Evolutionary conservation across 2,888 invertebrate genomes (phyloP).

Genomic region (Trachelus tabidus): DNA sequence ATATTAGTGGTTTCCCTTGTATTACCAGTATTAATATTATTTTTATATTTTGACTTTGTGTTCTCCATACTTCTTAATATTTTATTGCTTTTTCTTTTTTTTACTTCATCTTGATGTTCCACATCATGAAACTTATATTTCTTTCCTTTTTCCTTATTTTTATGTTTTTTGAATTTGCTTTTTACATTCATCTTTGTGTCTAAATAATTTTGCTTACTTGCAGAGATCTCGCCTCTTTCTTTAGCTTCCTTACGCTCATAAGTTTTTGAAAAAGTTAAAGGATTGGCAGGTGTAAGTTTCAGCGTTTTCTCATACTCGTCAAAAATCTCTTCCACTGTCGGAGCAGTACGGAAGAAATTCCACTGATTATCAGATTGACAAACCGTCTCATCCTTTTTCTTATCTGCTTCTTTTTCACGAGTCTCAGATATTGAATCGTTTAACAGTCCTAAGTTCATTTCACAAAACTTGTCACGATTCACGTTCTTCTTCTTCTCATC

Average conservation of each 20-base stretch:
- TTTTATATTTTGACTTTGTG: background rate
- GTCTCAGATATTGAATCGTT: conserved; percentile 22
- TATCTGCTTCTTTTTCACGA: background rate
- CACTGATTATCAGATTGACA: conserved; percentile 31
- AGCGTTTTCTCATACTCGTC: conserved; percentile 34
- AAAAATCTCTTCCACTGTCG: conserved; percentile 23
- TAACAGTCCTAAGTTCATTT: background rate
- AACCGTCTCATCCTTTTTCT: background rate
- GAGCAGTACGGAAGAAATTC: conserved; percentile 37
- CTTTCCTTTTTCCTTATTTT: background rate
- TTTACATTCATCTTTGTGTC: background rate
- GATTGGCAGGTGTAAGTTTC: conserved; percentile 26
- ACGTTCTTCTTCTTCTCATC: conserved; percentile 2
- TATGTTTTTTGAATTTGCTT: background rate
- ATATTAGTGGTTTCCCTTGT: background rate
- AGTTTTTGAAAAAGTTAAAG: background rate
- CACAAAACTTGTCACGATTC: background rate
- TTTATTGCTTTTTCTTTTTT: background rate
- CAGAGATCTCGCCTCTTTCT: background rate
- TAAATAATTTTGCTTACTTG: background rate
- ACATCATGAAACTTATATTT: background rate
- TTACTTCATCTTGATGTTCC: background rate
- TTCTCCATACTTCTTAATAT: background rate
- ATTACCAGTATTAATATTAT: background rate
- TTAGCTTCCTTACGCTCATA: background rate